phyloP scores from a whole-genome alignment of 2,797 vertebrate genomes.

The Numenius phaeopus region DNA sequence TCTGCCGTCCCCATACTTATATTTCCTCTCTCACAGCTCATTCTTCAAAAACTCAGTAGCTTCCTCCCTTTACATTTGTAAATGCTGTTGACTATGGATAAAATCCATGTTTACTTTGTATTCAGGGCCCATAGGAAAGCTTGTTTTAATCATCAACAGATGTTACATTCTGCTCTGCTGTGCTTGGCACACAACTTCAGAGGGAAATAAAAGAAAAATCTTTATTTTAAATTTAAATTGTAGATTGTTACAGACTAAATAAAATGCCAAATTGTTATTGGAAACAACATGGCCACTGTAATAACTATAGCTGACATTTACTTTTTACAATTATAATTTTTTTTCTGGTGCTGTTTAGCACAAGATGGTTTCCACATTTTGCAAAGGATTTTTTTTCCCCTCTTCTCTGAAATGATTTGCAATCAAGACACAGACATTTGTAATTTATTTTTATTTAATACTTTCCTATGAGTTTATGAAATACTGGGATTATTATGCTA shows the following conservation, averaged over 20 bases:
- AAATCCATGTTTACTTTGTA: conserved; percentile 98
- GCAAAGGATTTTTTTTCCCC: not conserved
- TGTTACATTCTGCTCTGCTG: conserved; percentile 89
- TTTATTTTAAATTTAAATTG: conserved; percentile 91
- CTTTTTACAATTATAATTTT: conserved; percentile 85
- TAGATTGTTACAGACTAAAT: conserved; percentile 90
- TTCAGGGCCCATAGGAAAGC: conserved; percentile 88
- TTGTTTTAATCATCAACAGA: conserved; percentile 94
- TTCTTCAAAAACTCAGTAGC: conserved; percentile 99
- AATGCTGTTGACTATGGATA: conserved; percentile 98
- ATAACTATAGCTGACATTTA: conserved; percentile 84
- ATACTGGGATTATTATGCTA: conserved; percentile 70
- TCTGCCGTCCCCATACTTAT: conserved; percentile 90
- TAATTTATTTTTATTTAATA: conserved; percentile 82
- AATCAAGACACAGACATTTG: conserved; percentile 74
- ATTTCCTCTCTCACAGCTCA: conserved; percentile 91
- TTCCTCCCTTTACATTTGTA: conserved; percentile 97
- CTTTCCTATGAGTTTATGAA: conserved; percentile 76
- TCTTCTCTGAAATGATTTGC: conserved; percentile 75
- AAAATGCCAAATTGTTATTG: conserved; percentile 88
- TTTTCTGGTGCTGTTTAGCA: conserved; percentile 77
- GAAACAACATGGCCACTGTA: conserved; percentile 85
- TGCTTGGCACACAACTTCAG: conserved; percentile 88
- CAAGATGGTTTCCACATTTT: conserved; percentile 83
- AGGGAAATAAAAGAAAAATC: conserved; percentile 84